Evolutionary conservation across 2,797 vertebrate genomes (phyloP).

Genomic region (Cuniculus paca): DNA sequence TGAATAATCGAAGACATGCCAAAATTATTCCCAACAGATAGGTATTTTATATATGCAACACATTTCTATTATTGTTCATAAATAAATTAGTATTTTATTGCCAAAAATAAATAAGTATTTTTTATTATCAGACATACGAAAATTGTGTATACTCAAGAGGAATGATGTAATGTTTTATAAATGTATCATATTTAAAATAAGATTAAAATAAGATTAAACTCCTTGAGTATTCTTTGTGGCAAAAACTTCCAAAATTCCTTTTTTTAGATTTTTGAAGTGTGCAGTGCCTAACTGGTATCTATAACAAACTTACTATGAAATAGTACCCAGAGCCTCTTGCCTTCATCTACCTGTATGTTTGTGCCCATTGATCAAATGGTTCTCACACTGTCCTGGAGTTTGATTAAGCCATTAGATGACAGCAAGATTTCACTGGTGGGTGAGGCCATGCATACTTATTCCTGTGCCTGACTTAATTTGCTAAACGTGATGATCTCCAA

Average conservation of each 20-base stretch:
- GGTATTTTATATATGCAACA: constrained; percentile 23
- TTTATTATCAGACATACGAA: not conserved
- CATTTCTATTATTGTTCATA: constrained; percentile 31
- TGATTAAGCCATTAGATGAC: not conserved
- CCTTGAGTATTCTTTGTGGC: not conserved
- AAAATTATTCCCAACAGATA: constrained; percentile 32
- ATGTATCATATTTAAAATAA: not conserved
- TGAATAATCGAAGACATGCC: constrained; percentile 15
- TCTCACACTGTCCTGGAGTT: not conserved
- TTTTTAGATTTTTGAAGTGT: not conserved
- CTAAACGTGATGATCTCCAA: not conserved
- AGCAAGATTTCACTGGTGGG: not conserved
- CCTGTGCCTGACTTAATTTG: not conserved
- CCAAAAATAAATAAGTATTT: constrained; percentile 34
- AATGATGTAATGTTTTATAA: not conserved
- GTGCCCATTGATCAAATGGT: not conserved
- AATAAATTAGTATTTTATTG: constrained; percentile 34
- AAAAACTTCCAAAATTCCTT: not conserved
- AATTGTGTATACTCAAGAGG: not conserved
- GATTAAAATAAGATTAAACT: not conserved
- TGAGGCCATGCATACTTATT: not conserved
- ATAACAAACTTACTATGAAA: too few relatives aligned
- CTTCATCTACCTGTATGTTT: not conserved
- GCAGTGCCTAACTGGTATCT: not conserved
- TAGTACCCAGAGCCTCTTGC: not conserved